phyloP scores from a whole-genome alignment of 1,140 invertebrate genomes.

The Habropoda laboriosa region DNA sequence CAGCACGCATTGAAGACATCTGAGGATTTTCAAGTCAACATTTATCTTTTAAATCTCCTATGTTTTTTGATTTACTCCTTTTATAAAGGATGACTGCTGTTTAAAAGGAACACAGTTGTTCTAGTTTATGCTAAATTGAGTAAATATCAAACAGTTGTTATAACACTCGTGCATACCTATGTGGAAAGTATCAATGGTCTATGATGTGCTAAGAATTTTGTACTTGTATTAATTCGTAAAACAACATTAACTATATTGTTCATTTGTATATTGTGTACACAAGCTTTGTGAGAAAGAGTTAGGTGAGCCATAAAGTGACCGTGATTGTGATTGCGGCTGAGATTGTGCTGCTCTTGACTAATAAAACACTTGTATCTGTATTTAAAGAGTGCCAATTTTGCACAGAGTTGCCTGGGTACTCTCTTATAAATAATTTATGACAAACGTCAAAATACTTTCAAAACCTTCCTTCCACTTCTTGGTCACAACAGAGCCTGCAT shows the following conservation, averaged over 20 bases:
- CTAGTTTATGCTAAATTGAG: slow-evolving; percentile 72
- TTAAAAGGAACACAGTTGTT: slow-evolving; percentile 72
- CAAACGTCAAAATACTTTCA: slow-evolving; percentile 67
- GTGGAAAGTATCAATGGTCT: slow-evolving; percentile 73
- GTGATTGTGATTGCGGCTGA: slow-evolving; percentile 70
- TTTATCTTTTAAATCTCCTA: slow-evolving; percentile 79
- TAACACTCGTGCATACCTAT: slow-evolving; percentile 66
- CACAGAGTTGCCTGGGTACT: slow-evolving; percentile 59
- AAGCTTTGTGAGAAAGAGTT: slow-evolving; percentile 68
- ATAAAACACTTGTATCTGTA: slow-evolving; percentile 62
- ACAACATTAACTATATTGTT: slow-evolving; percentile 69
- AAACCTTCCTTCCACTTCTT: slow-evolving; percentile 69
- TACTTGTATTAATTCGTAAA: slow-evolving; percentile 71
- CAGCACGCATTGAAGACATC: slow-evolving; percentile 96
- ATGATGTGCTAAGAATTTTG: slow-evolving; percentile 74
- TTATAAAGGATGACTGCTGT: slow-evolving; percentile 76
- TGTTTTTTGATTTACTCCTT: slow-evolving; percentile 79
- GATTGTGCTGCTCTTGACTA: slow-evolving; percentile 67
- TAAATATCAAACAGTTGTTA: slow-evolving; percentile 72
- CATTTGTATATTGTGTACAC: slow-evolving; percentile 71
- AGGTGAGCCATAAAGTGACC: slow-evolving; percentile 69
- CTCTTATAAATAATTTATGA: slow-evolving; percentile 69
- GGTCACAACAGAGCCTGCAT: slow-evolving; percentile 69
- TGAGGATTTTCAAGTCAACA: slow-evolving; percentile 88
- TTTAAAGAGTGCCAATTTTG: slow-evolving; percentile 71